These are phyloP conservation scores for Egretta garzetta DNA, from an alignment of 2,113 vertebrate genomes.

Conservation along the genomic window DNA sequence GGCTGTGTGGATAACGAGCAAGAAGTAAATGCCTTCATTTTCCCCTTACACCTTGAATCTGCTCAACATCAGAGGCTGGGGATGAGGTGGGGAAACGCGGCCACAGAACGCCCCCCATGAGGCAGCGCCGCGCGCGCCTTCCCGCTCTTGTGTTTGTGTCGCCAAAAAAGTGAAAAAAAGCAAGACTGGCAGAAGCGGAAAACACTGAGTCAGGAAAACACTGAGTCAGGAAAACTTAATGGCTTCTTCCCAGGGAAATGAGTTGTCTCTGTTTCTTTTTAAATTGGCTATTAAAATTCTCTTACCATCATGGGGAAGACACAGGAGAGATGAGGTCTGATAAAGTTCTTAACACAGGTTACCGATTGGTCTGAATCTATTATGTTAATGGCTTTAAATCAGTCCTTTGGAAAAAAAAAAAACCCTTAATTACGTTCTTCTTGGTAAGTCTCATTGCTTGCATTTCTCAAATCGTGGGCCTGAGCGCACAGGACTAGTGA, in stretches of 20 bases:
- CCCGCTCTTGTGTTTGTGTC: neutral
- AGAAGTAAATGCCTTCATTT: too few species aligned
- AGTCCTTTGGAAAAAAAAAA: neutral
- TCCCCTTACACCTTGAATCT: neutral
- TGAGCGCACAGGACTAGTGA: neutral
- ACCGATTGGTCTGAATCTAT: neutral
- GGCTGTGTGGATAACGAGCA: neutral
- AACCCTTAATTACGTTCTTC: neutral
- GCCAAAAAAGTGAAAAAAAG: neutral
- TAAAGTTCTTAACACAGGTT: neutral
- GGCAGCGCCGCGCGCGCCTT: rapidly evolving
- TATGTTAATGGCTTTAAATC: neutral
- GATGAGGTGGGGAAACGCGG: neutral
- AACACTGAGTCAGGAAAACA: neutral
- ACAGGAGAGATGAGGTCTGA: neutral
- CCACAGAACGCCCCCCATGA: neutral
- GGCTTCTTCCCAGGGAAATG: neutral
- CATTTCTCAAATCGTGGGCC: neutral
- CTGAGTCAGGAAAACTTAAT: neutral
- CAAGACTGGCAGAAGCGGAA: neutral
- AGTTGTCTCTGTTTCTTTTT: neutral
- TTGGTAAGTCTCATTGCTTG: neutral
- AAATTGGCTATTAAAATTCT: neutral
- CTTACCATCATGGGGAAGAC: neutral
- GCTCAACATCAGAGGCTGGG: neutral